Base-by-base conservation (phyloP, 2,888 invertebrate genomes). In the Adelognathus sp. region DNA sequence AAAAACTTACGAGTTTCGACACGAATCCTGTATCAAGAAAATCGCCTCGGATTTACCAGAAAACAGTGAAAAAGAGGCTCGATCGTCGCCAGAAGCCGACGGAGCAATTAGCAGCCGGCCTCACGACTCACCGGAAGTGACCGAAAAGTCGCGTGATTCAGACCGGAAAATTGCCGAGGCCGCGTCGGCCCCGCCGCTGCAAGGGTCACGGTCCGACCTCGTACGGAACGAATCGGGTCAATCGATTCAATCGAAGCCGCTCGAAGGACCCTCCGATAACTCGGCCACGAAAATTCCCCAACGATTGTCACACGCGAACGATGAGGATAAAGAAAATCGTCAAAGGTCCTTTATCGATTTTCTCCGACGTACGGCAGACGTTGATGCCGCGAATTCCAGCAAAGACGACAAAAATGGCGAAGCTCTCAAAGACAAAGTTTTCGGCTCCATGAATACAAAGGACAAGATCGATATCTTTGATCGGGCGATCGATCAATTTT, bases 1-100 rank as follows among this genome's bases (percentile, higher is more conserved):
- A 33, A 82, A 75, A 11, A 83, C 70, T 4, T 84, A 78, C 41
- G 77, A 84, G 16, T 81, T 83, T 21, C 74, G 50, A 16, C 81
- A 85, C 67, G 81, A 81, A 4, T 71, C 74, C 1, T 44, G 29
- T 27, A 16, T 6, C 9, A 14, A 39, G 3, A 21, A 54, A 27
- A 18, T 29, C 9, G 14, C 21, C 9, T 41, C 27, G 46, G 18
- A 7, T 44, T 44, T 14, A 21, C 60, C 31, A 7, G 16, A n/a
- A 33, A 21, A 7, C 21, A 71, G 1, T 7, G n/a, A 56, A n/a
- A n/a, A n/a, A 3, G 31, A 33, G 66, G 16, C 58, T 52, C 60
- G 27, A 21, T 71, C 58, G 67, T 64, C 63, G 44, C n/a, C n/a
- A n/a, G 31, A 39, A 52, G 36, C 11, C 33, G 46, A 50, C 11